Evolutionary conservation across 2,113 vertebrate species (phyloP).

Genomic region (Melanocharis versteri): DNA sequence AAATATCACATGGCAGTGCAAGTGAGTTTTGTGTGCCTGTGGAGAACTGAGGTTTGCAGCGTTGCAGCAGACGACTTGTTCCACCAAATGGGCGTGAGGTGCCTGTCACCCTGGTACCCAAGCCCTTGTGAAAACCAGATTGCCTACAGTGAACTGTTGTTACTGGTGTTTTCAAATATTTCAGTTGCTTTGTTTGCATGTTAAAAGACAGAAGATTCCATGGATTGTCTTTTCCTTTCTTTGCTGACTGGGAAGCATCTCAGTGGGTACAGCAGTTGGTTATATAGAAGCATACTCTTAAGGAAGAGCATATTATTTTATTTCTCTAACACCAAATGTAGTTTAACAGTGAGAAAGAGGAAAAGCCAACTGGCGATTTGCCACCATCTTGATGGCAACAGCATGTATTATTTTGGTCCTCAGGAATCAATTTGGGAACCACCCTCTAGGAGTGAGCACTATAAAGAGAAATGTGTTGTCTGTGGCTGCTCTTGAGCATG

Average conservation of each 20-base stretch:
- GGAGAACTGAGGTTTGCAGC: not conserved
- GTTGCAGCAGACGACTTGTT: not conserved
- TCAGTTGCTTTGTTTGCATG: not conserved
- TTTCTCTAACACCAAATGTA: not conserved
- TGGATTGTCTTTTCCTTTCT: not conserved
- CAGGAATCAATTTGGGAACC: not conserved
- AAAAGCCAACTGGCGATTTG: not conserved
- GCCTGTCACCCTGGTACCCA: too few relatives aligned
- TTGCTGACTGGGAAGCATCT: not conserved
- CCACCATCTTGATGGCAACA: not conserved
- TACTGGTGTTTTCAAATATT: not conserved
- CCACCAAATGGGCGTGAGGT: not conserved
- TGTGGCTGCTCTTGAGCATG: not conserved
- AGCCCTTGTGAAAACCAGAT: not conserved
- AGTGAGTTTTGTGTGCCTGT: not conserved
- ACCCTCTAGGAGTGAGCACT: not conserved
- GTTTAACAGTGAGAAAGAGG: not conserved
- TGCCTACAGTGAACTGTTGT: not conserved
- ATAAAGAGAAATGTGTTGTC: not conserved
- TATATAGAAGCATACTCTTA: not conserved
- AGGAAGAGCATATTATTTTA: not conserved
- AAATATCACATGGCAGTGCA: not conserved
- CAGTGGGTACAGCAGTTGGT: not conserved
- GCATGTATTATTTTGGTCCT: not conserved
- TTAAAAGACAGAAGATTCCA: not conserved